phyloP scores from a whole-genome alignment of 2,888 invertebrate species.

The Pachydiplax longipennis region DNA sequence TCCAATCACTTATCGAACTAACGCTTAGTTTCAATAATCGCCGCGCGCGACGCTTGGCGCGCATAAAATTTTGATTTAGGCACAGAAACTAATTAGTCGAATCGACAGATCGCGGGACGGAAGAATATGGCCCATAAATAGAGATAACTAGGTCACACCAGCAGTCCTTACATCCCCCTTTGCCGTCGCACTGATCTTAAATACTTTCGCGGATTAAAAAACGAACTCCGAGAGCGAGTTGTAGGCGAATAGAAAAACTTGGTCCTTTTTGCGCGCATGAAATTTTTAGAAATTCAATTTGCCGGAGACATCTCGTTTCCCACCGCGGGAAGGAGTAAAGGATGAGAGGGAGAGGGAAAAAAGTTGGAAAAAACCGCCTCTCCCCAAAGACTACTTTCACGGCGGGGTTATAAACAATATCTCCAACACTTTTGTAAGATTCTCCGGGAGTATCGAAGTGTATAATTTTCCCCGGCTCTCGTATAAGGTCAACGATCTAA shows the following conservation, averaged over 20 bases:
- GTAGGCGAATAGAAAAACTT: not conserved
- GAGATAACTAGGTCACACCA: no score
- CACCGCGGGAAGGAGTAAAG: no score
- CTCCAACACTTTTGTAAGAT: not conserved
- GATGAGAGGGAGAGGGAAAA: no score
- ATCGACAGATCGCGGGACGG: no score
- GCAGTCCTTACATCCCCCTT: no score
- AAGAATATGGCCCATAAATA: no score
- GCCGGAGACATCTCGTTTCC: not conserved
- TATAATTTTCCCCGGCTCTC: not conserved
- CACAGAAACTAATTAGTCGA: no score
- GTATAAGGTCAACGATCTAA: not conserved
- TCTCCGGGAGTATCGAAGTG: not conserved
- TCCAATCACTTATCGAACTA: no score
- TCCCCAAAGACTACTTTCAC: not conserved
- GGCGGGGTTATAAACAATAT: not conserved
- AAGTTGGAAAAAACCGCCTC: not conserved
- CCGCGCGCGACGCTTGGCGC: no score
- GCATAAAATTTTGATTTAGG: no score
- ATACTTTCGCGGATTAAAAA: not conserved
- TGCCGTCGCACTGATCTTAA: no score
- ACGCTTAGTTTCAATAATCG: no score
- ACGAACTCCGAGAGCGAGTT: not conserved
- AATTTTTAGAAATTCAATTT: not conserved
- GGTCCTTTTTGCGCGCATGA: not conserved